These are phyloP conservation scores for Aquatica leii DNA, from an alignment of 2,888 invertebrate genomes.

Conservation along the genomic window DNA sequence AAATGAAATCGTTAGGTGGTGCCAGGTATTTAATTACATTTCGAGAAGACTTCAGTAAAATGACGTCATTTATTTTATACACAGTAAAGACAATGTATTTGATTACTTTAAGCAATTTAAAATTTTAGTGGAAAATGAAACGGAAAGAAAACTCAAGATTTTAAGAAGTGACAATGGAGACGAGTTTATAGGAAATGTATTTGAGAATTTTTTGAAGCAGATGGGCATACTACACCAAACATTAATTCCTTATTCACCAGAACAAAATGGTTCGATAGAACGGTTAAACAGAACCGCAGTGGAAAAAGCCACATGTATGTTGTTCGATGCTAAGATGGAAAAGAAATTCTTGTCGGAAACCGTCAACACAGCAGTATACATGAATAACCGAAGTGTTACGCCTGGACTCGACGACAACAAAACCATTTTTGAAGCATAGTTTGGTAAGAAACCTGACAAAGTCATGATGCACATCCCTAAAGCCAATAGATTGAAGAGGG, in stretches of 20 bases:
- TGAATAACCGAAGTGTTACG: background rate
- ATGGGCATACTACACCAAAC: no score
- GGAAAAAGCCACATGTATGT: background rate
- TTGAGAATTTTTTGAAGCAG: background rate
- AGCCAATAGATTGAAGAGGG: no score
- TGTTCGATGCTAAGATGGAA: no score
- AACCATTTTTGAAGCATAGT: background rate
- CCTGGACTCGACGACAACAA: background rate
- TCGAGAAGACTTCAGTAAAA: background rate
- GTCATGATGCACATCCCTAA: no score
- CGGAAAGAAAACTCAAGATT: background rate
- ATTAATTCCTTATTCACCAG: no score
- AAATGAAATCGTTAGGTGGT: no score
- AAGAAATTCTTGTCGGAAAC: background rate
- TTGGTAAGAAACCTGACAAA: background rate
- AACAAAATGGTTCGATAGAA: no score
- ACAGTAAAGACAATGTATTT: no score
- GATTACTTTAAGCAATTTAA: no score
- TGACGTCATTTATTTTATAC: background rate
- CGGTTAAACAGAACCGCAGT: no score
- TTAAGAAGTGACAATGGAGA: background rate
- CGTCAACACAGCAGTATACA: background rate
- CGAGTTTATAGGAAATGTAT: background rate
- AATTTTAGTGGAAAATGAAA: background rate
- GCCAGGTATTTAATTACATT: background rate